Base-by-base conservation (phyloP, 2,797 vertebrate genomes). In the Diplodus sargus region DNA sequence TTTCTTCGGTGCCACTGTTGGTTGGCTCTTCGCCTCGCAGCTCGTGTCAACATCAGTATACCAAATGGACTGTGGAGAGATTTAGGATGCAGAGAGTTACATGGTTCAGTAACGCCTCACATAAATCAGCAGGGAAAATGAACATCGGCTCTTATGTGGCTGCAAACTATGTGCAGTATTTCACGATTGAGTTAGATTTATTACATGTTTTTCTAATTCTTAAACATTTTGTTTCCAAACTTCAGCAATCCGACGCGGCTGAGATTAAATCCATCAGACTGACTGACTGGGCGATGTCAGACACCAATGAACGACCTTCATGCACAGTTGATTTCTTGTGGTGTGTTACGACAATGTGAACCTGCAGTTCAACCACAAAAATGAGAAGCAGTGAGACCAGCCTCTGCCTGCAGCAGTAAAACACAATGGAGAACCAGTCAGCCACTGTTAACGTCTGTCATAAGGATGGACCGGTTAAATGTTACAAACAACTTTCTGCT, bases 51-150 rank as follows among this genome's bases (percentile, higher is more conserved):
- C 54, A 4, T 90, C 89, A 1, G 23, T 1, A 16, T 91, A 90
- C 87, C 90, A 91, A 48, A 92, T 20, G 28, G 89, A 73, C 91
- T 90, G 73, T 4, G 14, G 25, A 70, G 7, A 75, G 3, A 16
- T 8, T 1, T 12, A 20, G 3, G 4, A n/a, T 3, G 20, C 7
- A 18, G 1, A 8, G 6, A 22, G 0, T 22, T n/a, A 25, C 3
- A 11, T 56, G 54, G 2, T 34, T 66, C 0, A 25, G 48, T 61
- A 64, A 54, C 8, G 15, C 5, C n/a, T 42, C 22, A 0, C 5
- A 22, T 1, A 13, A 57, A 60, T 42, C 15, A 10, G 20, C 9
- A 25, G 48, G 30, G 4, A 30, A 78, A 39, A 23, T 72, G 34
- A 20, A 11, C 22, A 30, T 8, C 3, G 5, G 57, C 0, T 15